Percentiles rank a stretch among this genome's conserved stretches.
These are phyloP conservation scores for Lasioglossum albipes DNA, from an alignment of 1,140 invertebrate genomes.

Conservation along the genomic window DNA sequence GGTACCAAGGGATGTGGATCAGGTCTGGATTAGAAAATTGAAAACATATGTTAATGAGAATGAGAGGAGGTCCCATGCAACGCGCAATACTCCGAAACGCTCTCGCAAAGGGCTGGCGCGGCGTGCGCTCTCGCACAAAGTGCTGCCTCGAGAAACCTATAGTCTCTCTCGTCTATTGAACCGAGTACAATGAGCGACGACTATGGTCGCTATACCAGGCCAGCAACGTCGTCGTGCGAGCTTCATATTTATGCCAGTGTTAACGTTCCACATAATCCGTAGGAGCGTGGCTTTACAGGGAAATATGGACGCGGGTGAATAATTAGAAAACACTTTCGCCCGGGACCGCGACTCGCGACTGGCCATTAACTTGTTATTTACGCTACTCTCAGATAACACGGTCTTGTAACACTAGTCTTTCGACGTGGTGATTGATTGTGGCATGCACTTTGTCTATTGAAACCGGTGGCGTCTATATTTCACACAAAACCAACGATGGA, in stretches of 20 bases:
- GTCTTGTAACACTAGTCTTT: too few relatives aligned
- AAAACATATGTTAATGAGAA: too few relatives aligned
- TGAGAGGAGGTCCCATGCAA: neutral
- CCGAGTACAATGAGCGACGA: slow-evolving; percentile 56
- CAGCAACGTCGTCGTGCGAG: neutral
- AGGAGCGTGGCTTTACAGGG: slow-evolving; percentile 13
- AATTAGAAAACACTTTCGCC: slow-evolving; percentile 17
- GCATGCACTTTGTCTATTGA: too few relatives aligned
- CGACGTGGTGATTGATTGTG: too few relatives aligned
- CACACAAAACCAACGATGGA: too few relatives aligned
- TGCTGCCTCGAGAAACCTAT: slow-evolving; percentile 25
- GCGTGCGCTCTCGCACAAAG: neutral
- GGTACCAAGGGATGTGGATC: too few relatives aligned
- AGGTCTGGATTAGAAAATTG: too few relatives aligned
- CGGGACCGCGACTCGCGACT: slow-evolving; percentile 10
- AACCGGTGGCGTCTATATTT: too few relatives aligned
- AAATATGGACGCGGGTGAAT: slow-evolving; percentile 7
- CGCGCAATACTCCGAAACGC: neutral
- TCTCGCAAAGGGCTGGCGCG: neutral
- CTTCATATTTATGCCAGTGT: slow-evolving; percentile 36
- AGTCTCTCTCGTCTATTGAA: slow-evolving; percentile 52
- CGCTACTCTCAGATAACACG: neutral
- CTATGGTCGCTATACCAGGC: slow-evolving; percentile 32
- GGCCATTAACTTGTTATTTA: slow-evolving; percentile 8
- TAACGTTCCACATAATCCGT: slow-evolving; percentile 33